These are phyloP conservation scores for Heterodera carotae DNA, from an alignment of 1,140 invertebrate species.

Conservation along the genomic window DNA sequence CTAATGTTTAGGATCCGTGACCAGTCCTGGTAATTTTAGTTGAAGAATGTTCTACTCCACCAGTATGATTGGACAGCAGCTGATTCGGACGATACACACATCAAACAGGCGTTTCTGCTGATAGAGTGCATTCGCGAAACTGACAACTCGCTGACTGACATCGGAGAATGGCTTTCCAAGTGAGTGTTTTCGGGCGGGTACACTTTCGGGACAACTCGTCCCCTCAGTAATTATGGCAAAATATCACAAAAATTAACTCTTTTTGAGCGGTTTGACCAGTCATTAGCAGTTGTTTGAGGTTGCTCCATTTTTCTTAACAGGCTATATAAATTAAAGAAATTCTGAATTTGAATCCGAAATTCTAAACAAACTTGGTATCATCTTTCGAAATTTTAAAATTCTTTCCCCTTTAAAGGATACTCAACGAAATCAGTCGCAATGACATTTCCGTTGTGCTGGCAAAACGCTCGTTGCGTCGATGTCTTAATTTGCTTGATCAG, in stretches of 20 bases:
- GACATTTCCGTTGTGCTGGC: not conserved
- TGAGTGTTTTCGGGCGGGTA: not conserved
- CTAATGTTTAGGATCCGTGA: not conserved
- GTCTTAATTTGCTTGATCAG: slow-evolving; percentile 28
- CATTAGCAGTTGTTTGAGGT: too few relatives aligned
- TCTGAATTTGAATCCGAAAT: too few relatives aligned
- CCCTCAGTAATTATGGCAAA: too few relatives aligned
- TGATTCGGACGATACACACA: slow-evolving; percentile 30
- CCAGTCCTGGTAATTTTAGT: slow-evolving; percentile 12
- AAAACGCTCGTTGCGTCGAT: slow-evolving; percentile 25
- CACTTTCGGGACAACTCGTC: too few relatives aligned
- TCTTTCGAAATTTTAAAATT: too few relatives aligned
- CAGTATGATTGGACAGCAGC: slow-evolving; percentile 34
- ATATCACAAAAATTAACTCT: too few relatives aligned
- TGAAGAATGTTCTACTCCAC: slow-evolving; percentile 26
- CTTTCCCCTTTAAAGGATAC: not conserved
- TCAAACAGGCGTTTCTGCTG: slow-evolving; percentile 26
- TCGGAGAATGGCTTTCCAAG: slow-evolving; percentile 1
- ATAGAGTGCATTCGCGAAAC: slow-evolving; percentile 15
- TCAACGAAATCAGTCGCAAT: not conserved
- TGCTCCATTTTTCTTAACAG: too few relatives aligned
- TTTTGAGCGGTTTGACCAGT: too few relatives aligned
- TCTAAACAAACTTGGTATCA: too few relatives aligned
- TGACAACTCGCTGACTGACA: not conserved
- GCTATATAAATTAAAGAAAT: too few relatives aligned